Base-by-base conservation (phyloP, 2,888 invertebrate genomes). In the Epinotia nisella region DNA sequence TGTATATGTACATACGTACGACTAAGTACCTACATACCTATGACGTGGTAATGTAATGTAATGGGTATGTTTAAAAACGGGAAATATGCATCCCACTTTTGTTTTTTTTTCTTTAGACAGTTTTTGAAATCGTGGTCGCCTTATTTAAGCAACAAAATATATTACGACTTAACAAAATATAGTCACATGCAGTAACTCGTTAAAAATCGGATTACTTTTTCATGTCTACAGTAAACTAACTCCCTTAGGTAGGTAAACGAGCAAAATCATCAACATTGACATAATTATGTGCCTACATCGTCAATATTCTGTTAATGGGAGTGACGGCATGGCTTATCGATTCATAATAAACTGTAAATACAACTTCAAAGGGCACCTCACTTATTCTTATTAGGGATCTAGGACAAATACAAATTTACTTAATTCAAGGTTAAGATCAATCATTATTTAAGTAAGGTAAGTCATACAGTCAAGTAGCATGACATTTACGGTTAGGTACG, bases 251-350 rank as follows among this genome's bases (percentile, higher is more conserved):
- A 67, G 21, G 56, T 72, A 68, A 72, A 62, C 67, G 67, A 68
- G 73, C 64, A 64, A 58, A 73, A 73, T 62, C 67, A 72, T 64
- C 53, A 73, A 73, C 64, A 7, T 73, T 73, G 73, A 73, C 64
- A 69, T 73, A 69, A 69, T 73, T 73, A 73, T 69, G 61, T 68
- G 58, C 53, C 66, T 60, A 69, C 70, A 64, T 72, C 64, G 62
- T 72, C 59, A 67, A 82, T 82, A 81, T 80, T 77, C 79, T 78
- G 78, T 75, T 84, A 83, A 82, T 85, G 82, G 78, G 60, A 55
- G 65, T 70, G 75, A 75, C 75, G 79, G 76, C 75, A 60, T 15
- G 51, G 41, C 45, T 56, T 71, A 66, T 70, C 62, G 64, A 64
- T 56, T 55, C 41, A 15, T 71, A 71, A 71, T 60, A 24, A 41